Percentiles rank a stretch among this genome's conserved stretches.
Evolutionary conservation across 2,797 vertebrate genomes (phyloP).

Genomic region (Acridotheres tristis): DNA sequence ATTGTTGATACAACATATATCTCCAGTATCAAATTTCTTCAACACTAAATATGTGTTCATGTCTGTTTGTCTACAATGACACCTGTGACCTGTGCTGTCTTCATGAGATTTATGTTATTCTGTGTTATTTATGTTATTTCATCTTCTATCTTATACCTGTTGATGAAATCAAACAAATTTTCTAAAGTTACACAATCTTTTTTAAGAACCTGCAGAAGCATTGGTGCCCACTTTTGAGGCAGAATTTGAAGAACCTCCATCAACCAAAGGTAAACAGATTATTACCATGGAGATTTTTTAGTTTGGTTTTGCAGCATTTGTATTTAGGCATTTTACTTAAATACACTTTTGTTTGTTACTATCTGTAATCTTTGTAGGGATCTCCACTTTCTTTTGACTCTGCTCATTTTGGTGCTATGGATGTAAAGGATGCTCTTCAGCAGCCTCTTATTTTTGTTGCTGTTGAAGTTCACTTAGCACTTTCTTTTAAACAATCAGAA

Average conservation of each 20-base stretch:
- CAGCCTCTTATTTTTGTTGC: not conserved
- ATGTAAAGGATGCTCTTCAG: not conserved
- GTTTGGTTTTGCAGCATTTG: not conserved
- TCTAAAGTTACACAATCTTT: conserved; percentile 58
- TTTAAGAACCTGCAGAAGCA: conserved; percentile 66
- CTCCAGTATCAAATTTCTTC: not conserved
- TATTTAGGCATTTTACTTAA: not conserved
- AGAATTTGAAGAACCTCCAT: conserved; percentile 61
- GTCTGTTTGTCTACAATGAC: not conserved
- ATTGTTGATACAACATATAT: not conserved
- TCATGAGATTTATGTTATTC: not conserved
- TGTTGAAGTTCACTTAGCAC: not conserved
- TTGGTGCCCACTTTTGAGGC: conserved; percentile 28
- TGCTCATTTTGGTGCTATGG: not conserved
- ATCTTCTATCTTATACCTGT: not conserved
- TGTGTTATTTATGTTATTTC: not conserved
- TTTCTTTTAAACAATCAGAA: not conserved
- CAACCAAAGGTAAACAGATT: conserved; percentile 65
- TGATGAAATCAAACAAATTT: not conserved
- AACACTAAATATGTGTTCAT: not conserved
- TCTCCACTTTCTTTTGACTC: not conserved
- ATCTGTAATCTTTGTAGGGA: not conserved
- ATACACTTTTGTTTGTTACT: not conserved
- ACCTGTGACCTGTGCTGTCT: not conserved
- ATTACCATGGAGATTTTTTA: not conserved